Evolutionary conservation across 2,888 invertebrate genomes (phyloP), one percentile per base, ranked within the genome.

Genomic region (Ennomos erosarius): DNA sequence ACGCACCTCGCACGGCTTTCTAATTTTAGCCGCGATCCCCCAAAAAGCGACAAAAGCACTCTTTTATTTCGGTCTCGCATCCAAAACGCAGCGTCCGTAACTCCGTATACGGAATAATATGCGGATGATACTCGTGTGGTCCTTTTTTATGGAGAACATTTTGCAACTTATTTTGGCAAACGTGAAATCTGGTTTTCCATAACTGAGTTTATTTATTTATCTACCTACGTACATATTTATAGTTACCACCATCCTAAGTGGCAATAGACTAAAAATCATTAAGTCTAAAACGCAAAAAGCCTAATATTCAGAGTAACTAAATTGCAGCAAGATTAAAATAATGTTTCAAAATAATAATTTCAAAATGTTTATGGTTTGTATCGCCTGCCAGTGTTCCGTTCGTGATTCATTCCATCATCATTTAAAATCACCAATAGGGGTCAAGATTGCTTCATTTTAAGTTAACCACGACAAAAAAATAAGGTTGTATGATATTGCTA

Each of bases 111-210:
- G 60, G 62, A 43, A 56, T 57, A 66, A 62, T 40, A 46, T 65
- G 52, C 65, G 61, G 55, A 64, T 62, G 60, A 51, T 46, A 34
- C n/a, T 62, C 54, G 61, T 66, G 67, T 59, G 64, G 67, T 67
- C 65, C 62, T 65, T 57, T 59, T 62, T 58, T 61, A 59, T 55
- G 44, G 47, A 9, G 37, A 46, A 55, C 36, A 50, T 54, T 57
- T 67, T 69, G 68, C 63, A 65, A 67, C 58, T 60, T 64, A 62
- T 65, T 67, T 67, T 67, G 69, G 67, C 65, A 60, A 58, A 62
- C 61, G 58, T 62, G 65, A 67, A 62, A 52, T 62, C 55, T 3
- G 63, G 57, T 49, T 59, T 57, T 53, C 49, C 57, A 55, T 60
- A 51, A 54, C 37, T 40, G 42, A 49, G 37, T 53, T 52, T 62